Base-by-base conservation (phyloP, 1,140 invertebrate species). In the Belonocnema kinseyi region DNA sequence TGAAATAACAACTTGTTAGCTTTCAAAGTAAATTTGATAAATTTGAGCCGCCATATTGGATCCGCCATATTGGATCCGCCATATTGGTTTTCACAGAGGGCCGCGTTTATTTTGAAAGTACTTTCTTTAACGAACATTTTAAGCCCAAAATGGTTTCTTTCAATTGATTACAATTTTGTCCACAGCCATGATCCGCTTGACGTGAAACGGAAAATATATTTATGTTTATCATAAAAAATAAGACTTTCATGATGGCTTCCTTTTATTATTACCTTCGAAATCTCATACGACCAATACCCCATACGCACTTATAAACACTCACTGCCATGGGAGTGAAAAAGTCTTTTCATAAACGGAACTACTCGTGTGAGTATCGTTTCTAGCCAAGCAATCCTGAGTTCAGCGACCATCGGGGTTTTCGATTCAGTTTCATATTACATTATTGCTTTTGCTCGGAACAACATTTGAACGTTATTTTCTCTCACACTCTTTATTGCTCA, bases 361-460 rank as follows among this genome's bases (percentile, higher is more conserved):
- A 21, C 54, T 58, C 54, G 54, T 58, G 54, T 58, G 19, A 58
- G 54, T 58, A 19, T 19, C 56, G 56, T 58, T 58, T 33, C 56
- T 58, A 58, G 26, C 56, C 56, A 19, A 26, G 56, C 19, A 58
- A 58, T 58, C 21, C 13, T 21, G 21, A 58, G 19, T 58, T 58
- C 11, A 58, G 26, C 8, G 8, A 58, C 26, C 26, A 58, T 8
- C 19, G 13, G 56, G 13, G 56, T 58, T 21, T 21, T 58, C 56
- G 26, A 58, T 54, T 54, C 53, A 54, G 53, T 17, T 16, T 54
- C n/a, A 54, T 58, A 58, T 58, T 13, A 58, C 56, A 33, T 11
- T 58, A 58, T 33, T 26, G 33, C 56, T 33, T 17, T 21, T 11
- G 2, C 56, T 58, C 26, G 11, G 10, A 19, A 21, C 21, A 8